Evolutionary conservation across 2,113 vertebrate species (phyloP), one percentile per base, ranked within the genome.

Genomic region (Rafetus swinhoei): DNA sequence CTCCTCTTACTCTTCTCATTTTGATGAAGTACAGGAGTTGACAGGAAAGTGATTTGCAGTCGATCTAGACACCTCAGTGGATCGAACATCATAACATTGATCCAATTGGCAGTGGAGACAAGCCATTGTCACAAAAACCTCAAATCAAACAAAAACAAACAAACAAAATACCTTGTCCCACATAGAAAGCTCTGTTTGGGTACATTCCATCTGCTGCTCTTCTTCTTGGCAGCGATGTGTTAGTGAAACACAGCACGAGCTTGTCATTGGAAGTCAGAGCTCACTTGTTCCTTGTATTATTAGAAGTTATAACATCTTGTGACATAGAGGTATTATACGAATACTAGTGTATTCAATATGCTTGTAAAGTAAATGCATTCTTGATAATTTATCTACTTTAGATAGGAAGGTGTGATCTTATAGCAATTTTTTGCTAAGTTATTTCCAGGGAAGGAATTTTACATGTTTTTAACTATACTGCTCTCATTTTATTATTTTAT

Each of bases 141-240:
- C 3, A 84, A 81, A 65, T 1, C 24, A 79, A 85, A 57, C 14
- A 88, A 54, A 54, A 54, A 10, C 53, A 54, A 54, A 53, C 57
- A 89, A 50, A 62, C 82, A 79, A 24, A 50, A 81, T 93, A 87
- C 77, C 82, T 57, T 57, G 88, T 90, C 82, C 85, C 81, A 82
- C 90, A 93, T n/a, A 85, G 60, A 69, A 79, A 85, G 50, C 55
- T 87, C 90, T 95, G 90, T 92, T 60, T 80, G 80, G 85, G 65
- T 90, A 86, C 90, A 2, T 87, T 80, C 93, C 92, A 93, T 96
- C 94, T 96, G 94, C 90, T 92, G 35, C n/a, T 72, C 54, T 88
- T 91, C 93, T 85, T 69, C 90, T 95, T 96, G 95, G 93, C 95
- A 95, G 86, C 91, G 95, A 80, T 89, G 60, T 93, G 85, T 62